Base-by-base conservation (phyloP, 1,140 invertebrate genomes). In the Drosophila sulfurigaster region DNA sequence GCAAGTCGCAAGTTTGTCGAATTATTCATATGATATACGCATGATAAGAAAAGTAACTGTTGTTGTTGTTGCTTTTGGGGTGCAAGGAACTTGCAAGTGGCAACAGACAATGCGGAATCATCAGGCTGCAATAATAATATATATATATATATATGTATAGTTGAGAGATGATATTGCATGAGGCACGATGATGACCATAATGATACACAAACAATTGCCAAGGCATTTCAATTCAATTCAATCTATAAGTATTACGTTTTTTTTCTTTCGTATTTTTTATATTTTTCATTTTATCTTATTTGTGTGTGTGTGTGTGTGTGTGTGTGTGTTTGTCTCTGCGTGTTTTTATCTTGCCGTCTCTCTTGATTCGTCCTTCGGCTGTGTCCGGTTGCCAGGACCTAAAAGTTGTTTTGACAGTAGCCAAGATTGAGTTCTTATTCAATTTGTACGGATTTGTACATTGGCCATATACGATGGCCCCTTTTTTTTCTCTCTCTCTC, bases 401-500 rank as follows among this genome's bases (percentile, higher is more conserved):
- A 77, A 74, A 78, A 86, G 60, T 82, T 88, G 78, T 78, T 88
- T 87, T 82, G 80, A 88, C 85, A 88, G 85, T 88, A 89, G 85
- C 85, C 85, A 88, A 85, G 85, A 88, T 88, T 88, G 85, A 88
- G 85, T 88, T 89, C 85, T 88, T 88, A 88, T 88, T 88, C 85
- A 88, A 88, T 88, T 88, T 88, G 85, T 88, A 81, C 71, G 85
- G 85, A 88, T 88, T 88, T 88, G 63, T 66, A 66, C 63, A 71
- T 79, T 75, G 58, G 58, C 45, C 45, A 62, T 62, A 8, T 62
- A 2, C 46, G 79, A 66, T 66, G 79, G 75, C 64, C 66, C 64
- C 60, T 77, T 63, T 49, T 38, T 11, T 1, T 43, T 16, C 25
- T 1, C 6, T 56, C 3, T 16, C 41, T 32, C 13, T 11, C 3